Percentiles rank a stretch among this genome's conserved stretches.
Conservation (phyloP, 2,888 invertebrate species). For the Cristatella mucedo region DNA sequence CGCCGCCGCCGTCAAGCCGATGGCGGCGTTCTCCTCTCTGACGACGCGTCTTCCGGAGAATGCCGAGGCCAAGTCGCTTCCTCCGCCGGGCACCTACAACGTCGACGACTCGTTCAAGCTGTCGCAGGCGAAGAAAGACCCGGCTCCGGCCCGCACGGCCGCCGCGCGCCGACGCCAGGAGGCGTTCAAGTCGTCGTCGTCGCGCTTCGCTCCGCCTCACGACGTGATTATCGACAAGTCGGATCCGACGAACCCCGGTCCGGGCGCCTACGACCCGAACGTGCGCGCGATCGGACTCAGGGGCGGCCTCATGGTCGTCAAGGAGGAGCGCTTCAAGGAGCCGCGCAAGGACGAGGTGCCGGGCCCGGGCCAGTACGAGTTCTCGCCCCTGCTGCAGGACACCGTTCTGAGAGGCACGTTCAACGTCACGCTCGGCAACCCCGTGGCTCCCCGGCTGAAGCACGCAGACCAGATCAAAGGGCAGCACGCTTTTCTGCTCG, state of each 20-base stretch:
- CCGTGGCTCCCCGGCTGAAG: conserved; percentile 16
- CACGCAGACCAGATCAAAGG: conserved; percentile 4
- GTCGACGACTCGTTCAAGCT: conserved; percentile 23
- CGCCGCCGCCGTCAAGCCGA: conserved; percentile 22
- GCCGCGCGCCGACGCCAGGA: conserved; percentile 26
- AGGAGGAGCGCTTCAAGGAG: conserved; percentile 23
- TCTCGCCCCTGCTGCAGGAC: conserved; percentile 35
- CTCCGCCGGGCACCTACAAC: conserved; percentile 34
- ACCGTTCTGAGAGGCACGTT: conserved; percentile 36
- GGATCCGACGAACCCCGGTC: conserved; percentile 27
- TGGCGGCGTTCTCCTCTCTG: conserved; percentile 34
- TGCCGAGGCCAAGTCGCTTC: conserved; percentile 17
- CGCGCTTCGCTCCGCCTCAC: conserved; percentile 28
- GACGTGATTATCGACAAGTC: conserved; percentile 20
- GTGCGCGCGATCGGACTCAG: conserved; percentile 6
- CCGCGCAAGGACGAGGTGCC: conserved; percentile 21
- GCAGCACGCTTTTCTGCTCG: conserved; percentile 22
- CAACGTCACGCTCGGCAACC: conserved; percentile 36
- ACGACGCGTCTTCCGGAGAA: conserved; percentile 20
- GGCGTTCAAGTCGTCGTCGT: conserved; percentile 30
- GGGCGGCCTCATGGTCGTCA: conserved; percentile 25
- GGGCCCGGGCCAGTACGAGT: conserved; percentile 36
- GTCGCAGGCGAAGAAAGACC: conserved; percentile 19
- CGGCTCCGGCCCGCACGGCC: conserved; percentile 24
- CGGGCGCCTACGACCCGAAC: conserved; percentile 15